Conservation (phyloP, 2,888 invertebrate genomes). For the Coenonympha arcania region DNA sequence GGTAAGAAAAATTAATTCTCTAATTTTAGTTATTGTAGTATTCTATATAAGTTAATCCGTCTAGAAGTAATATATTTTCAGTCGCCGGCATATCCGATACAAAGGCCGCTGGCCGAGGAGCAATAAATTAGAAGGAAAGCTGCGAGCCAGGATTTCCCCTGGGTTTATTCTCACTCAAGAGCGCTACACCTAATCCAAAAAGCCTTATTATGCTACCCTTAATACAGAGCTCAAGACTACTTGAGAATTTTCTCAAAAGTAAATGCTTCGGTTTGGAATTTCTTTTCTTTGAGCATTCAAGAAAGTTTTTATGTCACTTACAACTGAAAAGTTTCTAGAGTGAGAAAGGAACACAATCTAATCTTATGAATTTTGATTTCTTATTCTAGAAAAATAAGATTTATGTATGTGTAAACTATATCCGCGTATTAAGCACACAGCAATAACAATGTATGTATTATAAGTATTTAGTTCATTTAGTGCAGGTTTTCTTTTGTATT, state of each 20-base stretch:
- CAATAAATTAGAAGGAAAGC: conserved; percentile 72
- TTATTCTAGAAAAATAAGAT: no score
- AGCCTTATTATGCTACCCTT: conserved; percentile 74
- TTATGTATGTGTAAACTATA: no score
- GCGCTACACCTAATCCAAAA: conserved; percentile 72
- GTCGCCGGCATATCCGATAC: conserved; percentile 67
- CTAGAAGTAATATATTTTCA: conserved; percentile 69
- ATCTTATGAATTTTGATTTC: neutral
- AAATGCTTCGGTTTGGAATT: conserved; percentile 53
- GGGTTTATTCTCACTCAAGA: conserved; percentile 74
- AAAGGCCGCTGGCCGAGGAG: conserved; percentile 69
- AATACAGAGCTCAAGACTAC: conserved; percentile 72
- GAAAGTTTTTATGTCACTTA: conserved; percentile 31
- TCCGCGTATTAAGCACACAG: no score
- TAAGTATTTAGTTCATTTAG: no score
- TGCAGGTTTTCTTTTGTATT: neutral
- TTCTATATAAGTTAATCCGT: conserved; percentile 67
- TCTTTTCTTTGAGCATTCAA: conserved; percentile 34
- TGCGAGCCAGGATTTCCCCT: conserved; percentile 72
- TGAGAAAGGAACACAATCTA: neutral
- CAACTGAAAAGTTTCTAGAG: neutral
- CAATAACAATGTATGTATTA: no score
- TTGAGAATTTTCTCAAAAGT: conserved; percentile 70
- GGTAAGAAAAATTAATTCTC: conserved; percentile 36
- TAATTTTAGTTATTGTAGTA: conserved; percentile 51